These are phyloP conservation scores for Charaxes varanes DNA, from an alignment of 1,140 invertebrate genomes.

Conservation along the genomic window DNA sequence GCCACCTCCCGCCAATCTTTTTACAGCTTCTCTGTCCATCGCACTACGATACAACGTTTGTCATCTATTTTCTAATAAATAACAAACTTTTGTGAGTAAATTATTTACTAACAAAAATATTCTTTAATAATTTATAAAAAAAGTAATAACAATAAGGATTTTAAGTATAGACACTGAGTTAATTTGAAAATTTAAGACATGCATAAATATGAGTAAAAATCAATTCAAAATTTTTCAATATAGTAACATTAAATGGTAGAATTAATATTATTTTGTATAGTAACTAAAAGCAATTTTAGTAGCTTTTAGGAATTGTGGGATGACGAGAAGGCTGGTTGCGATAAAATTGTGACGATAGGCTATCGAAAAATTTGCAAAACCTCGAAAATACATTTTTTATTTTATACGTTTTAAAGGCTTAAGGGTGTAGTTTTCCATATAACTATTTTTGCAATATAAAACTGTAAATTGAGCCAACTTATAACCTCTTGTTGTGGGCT, in stretches of 20 bases:
- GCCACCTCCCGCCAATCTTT: too few relatives aligned
- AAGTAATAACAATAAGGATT: too few relatives aligned
- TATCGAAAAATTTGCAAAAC: conserved; percentile 21
- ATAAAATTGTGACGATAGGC: conserved; percentile 21
- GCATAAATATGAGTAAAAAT: too few relatives aligned
- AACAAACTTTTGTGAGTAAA: too few relatives aligned
- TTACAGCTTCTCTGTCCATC: too few relatives aligned
- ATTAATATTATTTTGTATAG: conserved; percentile 14
- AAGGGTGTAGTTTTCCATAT: neutral
- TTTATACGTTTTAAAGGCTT: conserved; percentile 7
- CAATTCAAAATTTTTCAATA: neutral
- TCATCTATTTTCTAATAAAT: too few relatives aligned
- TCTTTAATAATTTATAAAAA: too few relatives aligned
- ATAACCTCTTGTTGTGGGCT: conserved; percentile 48
- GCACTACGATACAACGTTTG: too few relatives aligned
- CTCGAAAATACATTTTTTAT: conserved; percentile 12
- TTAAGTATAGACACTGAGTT: too few relatives aligned
- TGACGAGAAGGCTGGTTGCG: conserved; percentile 28
- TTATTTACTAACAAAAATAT: too few relatives aligned
- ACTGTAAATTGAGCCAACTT: conserved; percentile 15
- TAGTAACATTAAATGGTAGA: conserved; percentile 8
- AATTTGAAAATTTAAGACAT: too few relatives aligned
- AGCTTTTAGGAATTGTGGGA: conserved; percentile 43
- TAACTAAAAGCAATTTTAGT: too few relatives aligned
- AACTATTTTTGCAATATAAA: neutral